Conservation (phyloP, 2,888 invertebrate genomes). For the Campaea margaritaria region DNA sequence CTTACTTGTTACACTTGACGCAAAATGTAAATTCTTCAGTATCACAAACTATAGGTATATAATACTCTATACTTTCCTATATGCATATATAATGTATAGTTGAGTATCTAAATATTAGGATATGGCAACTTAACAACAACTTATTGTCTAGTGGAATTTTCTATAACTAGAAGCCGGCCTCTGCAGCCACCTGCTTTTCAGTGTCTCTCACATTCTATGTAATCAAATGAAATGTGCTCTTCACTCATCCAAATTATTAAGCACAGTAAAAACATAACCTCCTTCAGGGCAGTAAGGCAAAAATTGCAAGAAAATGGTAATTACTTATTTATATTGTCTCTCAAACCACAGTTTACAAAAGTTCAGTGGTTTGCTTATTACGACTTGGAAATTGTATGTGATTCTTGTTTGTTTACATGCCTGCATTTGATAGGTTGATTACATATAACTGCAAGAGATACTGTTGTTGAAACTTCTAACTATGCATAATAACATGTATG, state of each 20-base stretch:
- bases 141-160: conserved; percentile 84
- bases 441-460: conserved; percentile 15
- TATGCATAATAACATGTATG: neutral
- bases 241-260: neutral
- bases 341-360: too few relatives aligned
- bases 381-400: too few relatives aligned
- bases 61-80: conserved; percentile 76
- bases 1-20: conserved; percentile 48
- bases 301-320: too few relatives aligned
- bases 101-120: conserved; percentile 83
- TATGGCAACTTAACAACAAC: conserved; percentile 84
- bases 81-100: conserved; percentile 74
- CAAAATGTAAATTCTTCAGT: conserved; percentile 82
- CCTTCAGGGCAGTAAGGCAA: neutral
- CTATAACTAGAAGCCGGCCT: conserved; percentile 52
- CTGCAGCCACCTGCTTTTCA: conserved; percentile 24
- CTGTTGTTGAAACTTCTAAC: conserved; percentile 1
- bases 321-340: too few relatives aligned
- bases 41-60: conserved; percentile 83
- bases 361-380: too few relatives aligned
- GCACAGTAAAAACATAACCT: neutral
- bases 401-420: too few relatives aligned
- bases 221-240: conserved; percentile 9
- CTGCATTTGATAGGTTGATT: conserved; percentile 5
- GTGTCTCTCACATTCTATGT: conserved; percentile 30